Percentiles rank a stretch among this genome's conserved stretches.
Evolutionary conservation across 2,113 vertebrate genomes (phyloP).

Genomic region (Syngnathus typhle): DNA sequence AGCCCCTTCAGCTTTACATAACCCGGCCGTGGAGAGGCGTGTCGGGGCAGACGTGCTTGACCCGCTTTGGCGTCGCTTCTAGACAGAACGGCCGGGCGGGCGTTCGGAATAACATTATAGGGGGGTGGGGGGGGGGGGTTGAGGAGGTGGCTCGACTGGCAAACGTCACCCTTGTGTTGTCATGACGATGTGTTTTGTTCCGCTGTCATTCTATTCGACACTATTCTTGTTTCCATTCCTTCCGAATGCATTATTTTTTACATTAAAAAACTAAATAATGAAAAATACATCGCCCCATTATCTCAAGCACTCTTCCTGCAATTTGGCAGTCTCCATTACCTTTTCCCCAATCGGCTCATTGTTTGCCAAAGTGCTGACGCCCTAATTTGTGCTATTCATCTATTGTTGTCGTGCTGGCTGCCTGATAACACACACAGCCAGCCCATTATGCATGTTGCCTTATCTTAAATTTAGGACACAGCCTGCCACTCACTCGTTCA

Average conservation of each 20-base stretch:
- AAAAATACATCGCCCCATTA: constrained; percentile 20
- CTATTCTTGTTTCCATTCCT: not conserved
- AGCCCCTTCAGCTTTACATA: constrained; percentile 65
- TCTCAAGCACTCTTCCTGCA: constrained; percentile 44
- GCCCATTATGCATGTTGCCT: constrained; percentile 51
- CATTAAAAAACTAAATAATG: not conserved
- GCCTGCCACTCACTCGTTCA: constrained; percentile 47
- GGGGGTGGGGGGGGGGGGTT: too few relatives aligned
- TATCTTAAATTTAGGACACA: constrained; percentile 56
- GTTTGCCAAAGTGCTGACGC: constrained; percentile 58
- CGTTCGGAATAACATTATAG: not conserved
- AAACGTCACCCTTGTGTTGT: constrained; percentile 14
- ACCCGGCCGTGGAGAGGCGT: constrained; percentile 50
- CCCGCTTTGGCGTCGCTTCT: constrained; percentile 20
- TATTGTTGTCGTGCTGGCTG: constrained; percentile 47
- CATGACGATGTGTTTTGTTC: constrained; percentile 17
- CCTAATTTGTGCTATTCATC: constrained; percentile 54
- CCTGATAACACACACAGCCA: constrained; percentile 39
- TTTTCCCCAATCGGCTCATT: constrained; percentile 57
- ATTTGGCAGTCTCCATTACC: constrained; percentile 58
- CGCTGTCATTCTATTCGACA: not conserved
- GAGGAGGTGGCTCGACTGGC: not conserved
- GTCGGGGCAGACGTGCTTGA: constrained; percentile 50
- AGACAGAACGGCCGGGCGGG: constrained; percentile 7
- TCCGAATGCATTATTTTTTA: not conserved